Evolutionary conservation across 2,113 vertebrate genomes (phyloP).

Genomic region (Planiliza haematocheilus): DNA sequence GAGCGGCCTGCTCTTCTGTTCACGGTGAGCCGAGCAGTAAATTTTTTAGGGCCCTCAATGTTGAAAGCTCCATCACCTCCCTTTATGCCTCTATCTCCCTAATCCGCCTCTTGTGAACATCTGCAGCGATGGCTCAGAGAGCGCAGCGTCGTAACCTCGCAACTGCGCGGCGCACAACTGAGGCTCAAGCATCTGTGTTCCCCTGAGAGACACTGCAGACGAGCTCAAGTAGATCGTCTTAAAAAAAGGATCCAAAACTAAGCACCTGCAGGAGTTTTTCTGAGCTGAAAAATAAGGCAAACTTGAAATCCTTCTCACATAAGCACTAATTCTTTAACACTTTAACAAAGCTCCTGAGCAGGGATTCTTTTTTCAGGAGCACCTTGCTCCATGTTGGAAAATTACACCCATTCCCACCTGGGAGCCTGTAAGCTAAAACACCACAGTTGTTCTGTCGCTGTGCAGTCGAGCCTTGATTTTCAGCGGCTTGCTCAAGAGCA

Average conservation of each 20-base stretch:
- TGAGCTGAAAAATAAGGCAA: constrained; percentile 27
- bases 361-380: constrained; percentile 22
- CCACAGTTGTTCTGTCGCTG: constrained; percentile 12
- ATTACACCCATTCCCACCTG: constrained; percentile 41
- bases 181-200: no score
- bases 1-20: constrained; percentile 67
- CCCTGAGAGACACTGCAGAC: no score
- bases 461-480: background rate
- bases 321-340: constrained; percentile 31
- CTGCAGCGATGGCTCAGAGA: constrained; percentile 6
- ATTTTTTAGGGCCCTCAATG: constrained; percentile 55
- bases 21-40: constrained; percentile 36
- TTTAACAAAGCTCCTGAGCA: constrained; percentile 19
- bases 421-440: constrained; percentile 39
- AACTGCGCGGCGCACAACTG: no score
- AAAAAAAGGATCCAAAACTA: constrained; percentile 46
- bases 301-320: background rate
- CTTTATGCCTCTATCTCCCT: constrained; percentile 46
- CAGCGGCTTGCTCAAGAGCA: constrained; percentile 40
- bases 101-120: constrained; percentile 58
- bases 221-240: no score
- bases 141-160: constrained; percentile 6
- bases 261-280: constrained; percentile 56
- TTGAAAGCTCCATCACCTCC: constrained; percentile 64
- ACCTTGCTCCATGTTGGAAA: constrained; percentile 29